Evolutionary conservation across 2,888 invertebrate species (phyloP).

Genomic region (Campoplex capitator): DNA sequence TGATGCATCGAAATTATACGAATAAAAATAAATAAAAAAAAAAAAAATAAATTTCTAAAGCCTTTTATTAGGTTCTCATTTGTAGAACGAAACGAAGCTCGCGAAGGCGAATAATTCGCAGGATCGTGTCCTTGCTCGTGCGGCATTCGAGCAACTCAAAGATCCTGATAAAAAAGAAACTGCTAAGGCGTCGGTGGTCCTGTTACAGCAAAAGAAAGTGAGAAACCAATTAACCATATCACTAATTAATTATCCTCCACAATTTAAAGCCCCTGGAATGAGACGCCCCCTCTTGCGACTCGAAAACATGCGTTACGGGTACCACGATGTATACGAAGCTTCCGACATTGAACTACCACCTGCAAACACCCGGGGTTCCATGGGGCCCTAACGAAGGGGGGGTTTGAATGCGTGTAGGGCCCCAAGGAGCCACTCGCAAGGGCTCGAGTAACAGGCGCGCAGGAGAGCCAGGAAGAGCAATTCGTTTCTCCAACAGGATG

Average conservation of each 20-base stretch:
- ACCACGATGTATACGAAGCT: conserved; percentile 4
- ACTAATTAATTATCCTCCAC: conserved; percentile 61
- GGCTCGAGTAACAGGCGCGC: conserved; percentile 64
- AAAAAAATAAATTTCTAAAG: not conserved
- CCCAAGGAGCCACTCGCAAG: conserved; percentile 55
- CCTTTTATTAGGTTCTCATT: not conserved
- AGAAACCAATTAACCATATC: conserved; percentile 64
- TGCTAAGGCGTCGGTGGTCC: conserved; percentile 16
- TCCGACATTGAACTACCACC: conserved; percentile 25
- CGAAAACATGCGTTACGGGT: conserved; percentile 29
- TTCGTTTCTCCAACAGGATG: not conserved
- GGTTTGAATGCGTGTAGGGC: conserved; percentile 29
- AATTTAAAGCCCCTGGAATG: conserved; percentile 30
- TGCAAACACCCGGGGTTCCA: conserved; percentile 32
- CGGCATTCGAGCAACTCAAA: not conserved
- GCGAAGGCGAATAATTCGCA: not conserved
- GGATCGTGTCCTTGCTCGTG: not conserved
- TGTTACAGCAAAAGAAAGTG: conserved; percentile 8
- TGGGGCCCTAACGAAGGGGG: conserved; percentile 32
- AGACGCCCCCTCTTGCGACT: conserved; percentile 1
- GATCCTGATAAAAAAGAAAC: conserved; percentile 16
- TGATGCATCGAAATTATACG: not conserved
- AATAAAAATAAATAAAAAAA: not conserved
- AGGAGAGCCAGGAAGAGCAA: conserved; percentile 44
- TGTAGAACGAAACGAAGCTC: not conserved